These are phyloP conservation scores for Scaptomyza hsui DNA, from an alignment of 1,140 invertebrate genomes.

Conservation along the genomic window DNA sequence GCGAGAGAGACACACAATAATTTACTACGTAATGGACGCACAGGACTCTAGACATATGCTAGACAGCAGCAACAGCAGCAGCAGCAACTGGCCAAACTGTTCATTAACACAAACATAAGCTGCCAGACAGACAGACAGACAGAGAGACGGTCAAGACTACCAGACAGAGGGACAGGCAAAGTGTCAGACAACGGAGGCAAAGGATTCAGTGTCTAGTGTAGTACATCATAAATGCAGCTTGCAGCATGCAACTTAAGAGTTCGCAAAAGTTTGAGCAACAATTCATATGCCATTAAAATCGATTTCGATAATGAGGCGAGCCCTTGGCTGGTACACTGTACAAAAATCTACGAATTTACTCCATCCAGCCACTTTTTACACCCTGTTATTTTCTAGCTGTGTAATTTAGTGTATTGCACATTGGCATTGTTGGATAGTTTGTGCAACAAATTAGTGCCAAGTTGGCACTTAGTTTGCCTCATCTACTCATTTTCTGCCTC, in stretches of 20 bases:
- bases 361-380: neutral
- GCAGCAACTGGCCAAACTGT: conserved; percentile 49
- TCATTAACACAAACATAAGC: conserved; percentile 80
- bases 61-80: conserved; percentile 59
- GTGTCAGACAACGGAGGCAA: conserved; percentile 11
- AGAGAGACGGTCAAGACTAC: neutral
- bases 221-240: conserved; percentile 18
- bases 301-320: conserved; percentile 43
- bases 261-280: conserved; percentile 21
- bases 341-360: neutral
- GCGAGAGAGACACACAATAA: conserved; percentile 68
- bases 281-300: conserved; percentile 67
- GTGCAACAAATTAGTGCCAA: conserved; percentile 76
- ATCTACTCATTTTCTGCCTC: conserved; percentile 20
- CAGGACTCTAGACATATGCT: conserved; percentile 55
- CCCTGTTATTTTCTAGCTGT: neutral
- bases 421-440: conserved; percentile 57
- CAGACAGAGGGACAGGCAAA: conserved; percentile 31
- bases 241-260: conserved; percentile 12
- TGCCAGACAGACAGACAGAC: conserved; percentile 46
- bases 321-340: neutral
- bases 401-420: conserved; percentile 17
- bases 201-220: conserved; percentile 4
- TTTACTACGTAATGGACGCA: conserved; percentile 77
- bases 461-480: conserved; percentile 56